Evolutionary conservation across 2,113 vertebrate species (phyloP), one percentile per base, ranked within the genome.

Genomic region (Gnathonemus echidnorhynchus): DNA sequence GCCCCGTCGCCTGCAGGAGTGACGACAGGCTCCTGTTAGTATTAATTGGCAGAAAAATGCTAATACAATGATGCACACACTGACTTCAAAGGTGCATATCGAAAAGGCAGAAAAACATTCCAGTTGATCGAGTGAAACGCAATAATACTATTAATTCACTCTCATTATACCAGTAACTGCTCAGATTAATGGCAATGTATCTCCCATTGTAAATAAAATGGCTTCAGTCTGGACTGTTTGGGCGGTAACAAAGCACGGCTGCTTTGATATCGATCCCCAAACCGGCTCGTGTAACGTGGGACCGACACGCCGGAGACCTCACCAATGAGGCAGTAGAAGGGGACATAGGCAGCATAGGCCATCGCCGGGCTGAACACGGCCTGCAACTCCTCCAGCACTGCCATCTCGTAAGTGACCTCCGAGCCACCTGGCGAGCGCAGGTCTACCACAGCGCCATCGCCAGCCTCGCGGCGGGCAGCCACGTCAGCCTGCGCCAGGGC

Each of bases 311-410:
- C 19, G 84, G 62, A 0, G 0, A 62, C 24, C 93, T 0, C 96
- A 99, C 98, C 98, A 91, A 99, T 96, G 91, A 99, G 95, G 94
- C 98, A 98, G 92, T 97, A 97, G 96, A 99, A 99, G 24, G 98
- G 98, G 92, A 99, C 96, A 93, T 98, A 99, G 89, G 98, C 98
- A 52, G 96, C 95, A 91, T 99, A 97, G 0, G 98, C 98, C 98
- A 99, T 99, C 94, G 99, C 97, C 1, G 97, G 92, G 92, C 95
- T 98, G 93, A 99, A 99, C 58, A 99, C 98, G 86, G 97, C 97
- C 95, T 97, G 97, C 90, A 99, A 95, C 92, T 99, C 98, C 24
- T 97, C 94, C 91, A 98, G 92, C 74, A 98, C 94, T 0, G 92
- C 91, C 0, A 97, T 93, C 92, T 99, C 98, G 91, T 96, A 95